Base-by-base conservation (phyloP, 2,888 invertebrate species). In the Cheilosia urbana region DNA sequence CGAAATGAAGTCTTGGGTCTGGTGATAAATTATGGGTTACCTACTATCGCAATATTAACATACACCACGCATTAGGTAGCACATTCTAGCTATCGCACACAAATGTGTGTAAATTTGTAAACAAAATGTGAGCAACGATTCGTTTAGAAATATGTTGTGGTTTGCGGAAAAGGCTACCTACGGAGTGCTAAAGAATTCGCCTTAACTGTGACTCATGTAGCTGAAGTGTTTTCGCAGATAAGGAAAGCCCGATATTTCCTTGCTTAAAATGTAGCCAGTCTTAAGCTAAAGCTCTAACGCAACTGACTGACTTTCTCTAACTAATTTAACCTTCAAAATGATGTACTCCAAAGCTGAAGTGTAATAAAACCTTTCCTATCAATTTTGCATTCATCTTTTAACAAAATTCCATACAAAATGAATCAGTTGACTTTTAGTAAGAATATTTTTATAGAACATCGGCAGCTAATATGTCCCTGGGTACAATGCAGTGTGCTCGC, bases 401-500 rank as follows among this genome's bases (percentile, higher is more conserved):
- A 76, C 76, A 2, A 24, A 66, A 51, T 78, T 27, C 3, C 0
- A 27, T 34, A 6, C 24, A 6, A 27, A 6, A 27, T 51, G 58
- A n/a, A 51, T 63, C 63, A 55, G 24, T 15, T 40, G 17, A 42
- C 30, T 6, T 42, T 66, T 9, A 19, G n/a, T 55, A 45, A 4
- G 1, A 15, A n/a, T 53, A 5, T 49, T 55, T 19, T 37, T 77
- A 4, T 27, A 83, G 83, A 65, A 82, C 77, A 40, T 63, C 84
- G 76, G 90, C 90, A 87, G 89, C 89, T 88, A 94, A 93, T 87
- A 97, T 97, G 97, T 96, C 97, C 88, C 93, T 98, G 92, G 97
- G 97, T 91, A 96, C 96, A 90, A 98, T 98, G 96, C 95, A 96
- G 91, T 99, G 99, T 93, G 96, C 97, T 90, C 96, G 98, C 77